Evolutionary conservation across 92 coral and sea anemone species (phyloP).

Genomic region (Montipora capitata): DNA sequence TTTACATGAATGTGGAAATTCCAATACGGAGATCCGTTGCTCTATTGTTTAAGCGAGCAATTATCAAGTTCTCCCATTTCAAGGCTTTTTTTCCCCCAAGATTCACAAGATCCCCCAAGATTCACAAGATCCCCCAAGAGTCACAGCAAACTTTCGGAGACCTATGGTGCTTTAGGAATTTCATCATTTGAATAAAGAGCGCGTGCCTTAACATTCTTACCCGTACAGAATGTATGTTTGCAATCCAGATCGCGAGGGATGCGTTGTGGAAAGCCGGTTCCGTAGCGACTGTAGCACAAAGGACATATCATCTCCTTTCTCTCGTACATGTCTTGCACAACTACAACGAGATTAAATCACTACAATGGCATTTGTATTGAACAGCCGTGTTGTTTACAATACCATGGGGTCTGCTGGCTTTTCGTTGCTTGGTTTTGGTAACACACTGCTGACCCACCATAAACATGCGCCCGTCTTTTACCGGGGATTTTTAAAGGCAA

Average conservation of each 20-base stretch:
- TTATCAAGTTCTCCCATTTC: no score
- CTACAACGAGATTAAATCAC: background rate
- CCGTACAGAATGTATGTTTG: conserved; percentile 93
- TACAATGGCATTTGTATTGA: background rate
- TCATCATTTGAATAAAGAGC: background rate
- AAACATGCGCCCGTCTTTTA: conserved; percentile 23
- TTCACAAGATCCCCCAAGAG: no score
- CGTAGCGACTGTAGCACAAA: conserved; percentile 84
- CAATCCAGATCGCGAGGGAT: conserved; percentile 96
- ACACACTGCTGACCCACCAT: conserved; percentile 47
- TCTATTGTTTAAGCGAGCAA: no score
- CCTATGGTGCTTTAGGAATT: no score
- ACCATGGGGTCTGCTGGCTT: background rate
- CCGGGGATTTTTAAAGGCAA: background rate
- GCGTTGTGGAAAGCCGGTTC: conserved; percentile 93
- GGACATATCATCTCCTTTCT: conserved; percentile 82
- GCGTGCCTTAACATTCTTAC: conserved; percentile 37
- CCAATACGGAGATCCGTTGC: no score
- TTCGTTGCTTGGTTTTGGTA: background rate
- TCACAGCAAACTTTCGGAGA: no score
- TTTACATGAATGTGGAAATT: no score
- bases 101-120: no score
- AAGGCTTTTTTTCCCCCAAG: no score
- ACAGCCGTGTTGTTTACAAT: conserved; percentile 43
- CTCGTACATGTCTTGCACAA: conserved; percentile 69